A percentile compares a stretch with the other conserved stretches of the same genome.
phyloP scores from a whole-genome alignment of 2,797 vertebrate genomes.

The Cryptoblepharus egeriae region DNA sequence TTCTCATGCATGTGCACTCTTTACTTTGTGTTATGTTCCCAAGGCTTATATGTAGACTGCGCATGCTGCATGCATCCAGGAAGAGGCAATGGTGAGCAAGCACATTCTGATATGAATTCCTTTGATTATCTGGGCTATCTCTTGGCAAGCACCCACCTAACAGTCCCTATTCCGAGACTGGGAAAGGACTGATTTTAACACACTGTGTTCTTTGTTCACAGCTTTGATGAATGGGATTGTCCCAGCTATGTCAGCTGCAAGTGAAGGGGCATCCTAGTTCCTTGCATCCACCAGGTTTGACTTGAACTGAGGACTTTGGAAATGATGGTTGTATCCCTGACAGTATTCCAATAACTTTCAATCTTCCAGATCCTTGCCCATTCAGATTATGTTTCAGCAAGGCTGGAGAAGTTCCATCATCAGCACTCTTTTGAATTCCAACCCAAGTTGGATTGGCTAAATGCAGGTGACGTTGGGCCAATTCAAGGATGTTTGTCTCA shows the following conservation, averaged over 20 bases:
- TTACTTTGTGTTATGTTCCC: neutral
- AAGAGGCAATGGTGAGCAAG: neutral
- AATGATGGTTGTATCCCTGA: accelerated
- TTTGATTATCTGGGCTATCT: neutral
- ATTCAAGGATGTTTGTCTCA: neutral
- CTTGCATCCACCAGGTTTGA: neutral
- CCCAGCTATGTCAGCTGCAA: neutral
- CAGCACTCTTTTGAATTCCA: neutral
- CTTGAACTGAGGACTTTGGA: neutral
- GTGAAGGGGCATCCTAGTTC: neutral
- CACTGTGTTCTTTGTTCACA: constrained; percentile 28
- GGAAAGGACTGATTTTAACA: neutral
- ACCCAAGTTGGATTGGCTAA: accelerated
- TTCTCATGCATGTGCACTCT: neutral
- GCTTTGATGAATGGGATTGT: neutral
- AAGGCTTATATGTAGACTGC: neutral
- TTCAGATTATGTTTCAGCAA: neutral
- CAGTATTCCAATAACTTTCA: neutral
- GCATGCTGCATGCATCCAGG: constrained; percentile 16
- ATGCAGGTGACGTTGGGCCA: neutral
- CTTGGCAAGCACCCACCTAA: neutral
- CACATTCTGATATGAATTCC: neutral
- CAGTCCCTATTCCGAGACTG: neutral
- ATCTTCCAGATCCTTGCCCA: neutral
- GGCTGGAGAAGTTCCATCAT: neutral